Conservation (phyloP, 2,113 vertebrate genomes). For the Octodon degus region DNA sequence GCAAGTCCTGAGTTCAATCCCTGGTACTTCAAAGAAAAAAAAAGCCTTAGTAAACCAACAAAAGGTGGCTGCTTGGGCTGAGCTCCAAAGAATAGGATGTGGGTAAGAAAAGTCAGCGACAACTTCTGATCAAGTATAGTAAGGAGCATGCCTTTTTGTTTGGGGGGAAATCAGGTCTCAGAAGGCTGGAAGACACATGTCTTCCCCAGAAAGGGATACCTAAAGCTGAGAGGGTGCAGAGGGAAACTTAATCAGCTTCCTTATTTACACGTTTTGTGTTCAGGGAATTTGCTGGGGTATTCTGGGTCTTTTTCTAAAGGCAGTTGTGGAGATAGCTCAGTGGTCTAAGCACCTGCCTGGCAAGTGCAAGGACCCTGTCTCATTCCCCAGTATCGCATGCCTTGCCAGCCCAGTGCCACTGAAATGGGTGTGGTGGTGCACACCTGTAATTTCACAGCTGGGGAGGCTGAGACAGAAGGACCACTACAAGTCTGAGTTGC, state of each 20-base stretch:
- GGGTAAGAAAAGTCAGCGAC: conserved; percentile 86
- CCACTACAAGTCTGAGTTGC: too few species aligned
- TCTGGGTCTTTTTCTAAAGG: neutral
- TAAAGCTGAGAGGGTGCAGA: conserved; percentile 55
- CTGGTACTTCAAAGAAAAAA: too few species aligned
- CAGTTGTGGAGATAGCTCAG: too few species aligned
- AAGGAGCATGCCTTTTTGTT: conserved; percentile 91
- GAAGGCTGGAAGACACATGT: conserved; percentile 88
- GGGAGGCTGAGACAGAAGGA: too few species aligned
- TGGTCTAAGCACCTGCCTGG: too few species aligned
- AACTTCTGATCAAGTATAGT: conserved; percentile 84
- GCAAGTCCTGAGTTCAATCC: too few species aligned
- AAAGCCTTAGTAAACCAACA: conserved; percentile 69
- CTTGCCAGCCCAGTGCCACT: too few species aligned
- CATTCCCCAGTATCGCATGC: too few species aligned
- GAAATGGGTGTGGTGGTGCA: too few species aligned
- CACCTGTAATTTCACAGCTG: too few species aligned
- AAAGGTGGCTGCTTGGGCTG: conserved; percentile 44
- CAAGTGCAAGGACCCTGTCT: too few species aligned
- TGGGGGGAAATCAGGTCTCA: conserved; percentile 86
- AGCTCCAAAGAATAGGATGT: conserved; percentile 81
- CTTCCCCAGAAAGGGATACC: conserved; percentile 74
- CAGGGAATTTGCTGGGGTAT: neutral
- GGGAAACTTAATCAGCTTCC: too few species aligned
- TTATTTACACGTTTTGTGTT: neutral